Base-by-base conservation (phyloP, 2,888 invertebrate species). In the Prosopocoilus inquinatus region DNA sequence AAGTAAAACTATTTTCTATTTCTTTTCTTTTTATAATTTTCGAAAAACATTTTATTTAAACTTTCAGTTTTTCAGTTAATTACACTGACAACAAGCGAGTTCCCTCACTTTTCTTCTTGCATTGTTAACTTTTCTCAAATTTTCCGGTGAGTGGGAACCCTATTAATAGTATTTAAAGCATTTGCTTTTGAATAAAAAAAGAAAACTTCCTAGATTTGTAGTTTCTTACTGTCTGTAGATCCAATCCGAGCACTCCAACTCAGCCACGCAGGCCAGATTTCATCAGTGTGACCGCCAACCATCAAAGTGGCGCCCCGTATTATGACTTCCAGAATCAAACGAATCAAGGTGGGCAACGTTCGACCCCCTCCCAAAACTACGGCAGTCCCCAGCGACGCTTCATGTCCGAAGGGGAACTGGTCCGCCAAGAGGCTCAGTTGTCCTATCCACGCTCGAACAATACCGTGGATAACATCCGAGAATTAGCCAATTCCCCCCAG, bases 221-320 rank as follows among this genome's bases (percentile, higher is more conserved):
- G 66, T 65, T 66, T 67, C 66, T 68, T 65, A 68, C 67, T 67
- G 64, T 73, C 68, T 81, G 78, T 86, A 93, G 93, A 86, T 93
- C 93, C 68, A 93, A 93, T 81, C 94, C 93, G 70, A 91, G 92
- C 75, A 93, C 93, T 72, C 94, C 94, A 70, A 93, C 93, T 71
- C 91, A 91, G 83, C 89, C 91, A 68, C 85, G 91, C 72, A 85
- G 92, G 66, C 92, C 92, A 56, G 92, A 92, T 80, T 93, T 92
- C 80, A 91, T 92, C 75, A 87, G 90, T 68, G 89, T 91, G 62
- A 73, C 74, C 33, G 72, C 75, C 59, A 69, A 73, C 43, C 64
- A 62, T 39, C 62, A 60, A 50, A 43, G 47, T 12, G 56, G 58
- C 39, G 58, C 55, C 44, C 56, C 73, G 55, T 75, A 75, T 67